These are phyloP conservation scores for Amblyopsis rosae DNA, from an alignment of 2,113 vertebrate genomes.

Conservation along the genomic window DNA sequence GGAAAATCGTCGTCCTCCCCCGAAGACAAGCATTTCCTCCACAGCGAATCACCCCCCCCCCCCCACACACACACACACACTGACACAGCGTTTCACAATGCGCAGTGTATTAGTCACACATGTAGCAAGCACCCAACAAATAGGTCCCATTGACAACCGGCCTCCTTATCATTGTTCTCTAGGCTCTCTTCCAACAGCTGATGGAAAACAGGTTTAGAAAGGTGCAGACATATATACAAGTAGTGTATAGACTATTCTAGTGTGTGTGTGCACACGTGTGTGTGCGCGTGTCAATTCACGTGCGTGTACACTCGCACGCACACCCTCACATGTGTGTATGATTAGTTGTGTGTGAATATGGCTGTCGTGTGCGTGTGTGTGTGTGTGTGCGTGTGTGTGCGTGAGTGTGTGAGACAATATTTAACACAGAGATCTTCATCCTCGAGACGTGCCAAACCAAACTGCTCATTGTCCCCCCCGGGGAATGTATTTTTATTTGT, in stretches of 20 bases:
- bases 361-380: not conserved
- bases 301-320: not conserved
- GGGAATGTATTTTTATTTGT: not conserved
- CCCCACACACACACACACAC: constrained; percentile 23
- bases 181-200: constrained; percentile 35
- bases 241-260: no score
- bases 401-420: not conserved
- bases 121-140: constrained; percentile 18
- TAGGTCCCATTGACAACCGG: constrained; percentile 33
- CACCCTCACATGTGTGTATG: not conserved
- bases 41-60: constrained; percentile 44
- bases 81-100: constrained; percentile 18
- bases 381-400: not conserved
- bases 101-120: not conserved
- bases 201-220: constrained; percentile 48
- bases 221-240: no score
- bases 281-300: not conserved
- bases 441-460: no score
- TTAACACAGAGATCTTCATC: not conserved
- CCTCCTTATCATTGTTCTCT: constrained; percentile 16
- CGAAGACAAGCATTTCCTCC: constrained; percentile 44
- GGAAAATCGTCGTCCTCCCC: constrained; percentile 46
- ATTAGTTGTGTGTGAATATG: not conserved
- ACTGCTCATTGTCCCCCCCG: no score
- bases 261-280: not conserved